Percentiles rank a stretch among this genome's conserved stretches.
Evolutionary conservation across 2,888 invertebrate species (phyloP).

Genomic region (Pycnomerus fuliginosus): DNA sequence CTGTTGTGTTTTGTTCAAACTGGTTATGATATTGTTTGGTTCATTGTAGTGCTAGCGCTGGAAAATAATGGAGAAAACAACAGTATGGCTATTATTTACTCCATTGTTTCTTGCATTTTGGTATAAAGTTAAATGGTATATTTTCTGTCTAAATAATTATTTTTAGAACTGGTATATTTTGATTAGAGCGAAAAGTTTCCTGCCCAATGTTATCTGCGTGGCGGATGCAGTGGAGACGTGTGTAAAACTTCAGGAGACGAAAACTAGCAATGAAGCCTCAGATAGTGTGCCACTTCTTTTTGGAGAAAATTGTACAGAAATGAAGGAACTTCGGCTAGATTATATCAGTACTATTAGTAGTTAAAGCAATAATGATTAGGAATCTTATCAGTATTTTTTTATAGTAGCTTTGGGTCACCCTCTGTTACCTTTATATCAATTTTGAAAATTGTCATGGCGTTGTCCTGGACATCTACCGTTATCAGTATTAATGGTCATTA

Average conservation of each 20-base stretch:
- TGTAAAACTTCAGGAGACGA: constrained; percentile 30
- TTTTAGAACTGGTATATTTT: constrained; percentile 52
- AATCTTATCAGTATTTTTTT: constrained; percentile 5
- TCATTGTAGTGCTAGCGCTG: constrained; percentile 70
- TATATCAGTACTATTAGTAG: constrained; percentile 56
- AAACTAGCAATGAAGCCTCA: constrained; percentile 37
- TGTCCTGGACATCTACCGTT: constrained; percentile 44
- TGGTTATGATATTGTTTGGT: constrained; percentile 72
- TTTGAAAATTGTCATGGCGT: not conserved
- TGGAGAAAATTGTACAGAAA: constrained; percentile 48
- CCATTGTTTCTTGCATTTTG: constrained; percentile 60
- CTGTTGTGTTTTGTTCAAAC: constrained; percentile 69
- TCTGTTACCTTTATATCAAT: constrained; percentile 1
- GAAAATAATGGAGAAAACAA: constrained; percentile 65
- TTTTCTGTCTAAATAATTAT: constrained; percentile 1
- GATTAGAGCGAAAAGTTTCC: constrained; percentile 45
- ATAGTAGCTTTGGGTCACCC: constrained; percentile 4
- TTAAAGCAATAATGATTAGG: constrained; percentile 34
- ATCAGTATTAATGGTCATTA: constrained; percentile 43
- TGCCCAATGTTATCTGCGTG: constrained; percentile 37
- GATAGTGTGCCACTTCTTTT: constrained; percentile 49
- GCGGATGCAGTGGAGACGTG: constrained; percentile 32
- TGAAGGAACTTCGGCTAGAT: constrained; percentile 52
- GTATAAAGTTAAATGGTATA: constrained; percentile 53
- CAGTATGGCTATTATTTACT: constrained; percentile 61